Evolutionary conservation across 2,888 invertebrate species (phyloP).

Genomic region (Chloroclystis v-ata): DNA sequence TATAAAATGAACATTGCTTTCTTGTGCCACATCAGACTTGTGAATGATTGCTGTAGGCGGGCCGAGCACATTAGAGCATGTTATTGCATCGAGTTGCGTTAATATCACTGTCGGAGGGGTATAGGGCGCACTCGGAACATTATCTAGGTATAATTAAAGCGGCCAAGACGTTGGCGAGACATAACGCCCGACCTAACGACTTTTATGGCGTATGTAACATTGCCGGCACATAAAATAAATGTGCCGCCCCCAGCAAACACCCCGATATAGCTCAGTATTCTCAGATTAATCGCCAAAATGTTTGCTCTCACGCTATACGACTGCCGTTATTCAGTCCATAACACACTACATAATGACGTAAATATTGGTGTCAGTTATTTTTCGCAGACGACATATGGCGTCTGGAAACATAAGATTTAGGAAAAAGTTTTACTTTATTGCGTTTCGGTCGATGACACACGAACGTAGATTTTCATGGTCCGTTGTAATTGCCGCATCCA

Average conservation of each 20-base stretch:
- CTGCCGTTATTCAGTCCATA: conserved; percentile 52
- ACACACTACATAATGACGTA: conserved; percentile 53
- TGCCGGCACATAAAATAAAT: conserved; percentile 77
- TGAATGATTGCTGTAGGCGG: conserved; percentile 41
- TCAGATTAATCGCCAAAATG: conserved; percentile 74
- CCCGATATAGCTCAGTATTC: conserved; percentile 63
- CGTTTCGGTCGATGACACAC: neutral
- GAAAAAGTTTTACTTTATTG: conserved; percentile 3
- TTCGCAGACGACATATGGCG: conserved; percentile 31
- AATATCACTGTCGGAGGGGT: conserved; percentile 46
- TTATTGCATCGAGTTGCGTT: conserved; percentile 67
- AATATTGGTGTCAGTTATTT: conserved; percentile 49
- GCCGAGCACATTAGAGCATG: conserved; percentile 56
- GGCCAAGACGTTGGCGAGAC: conserved; percentile 75
- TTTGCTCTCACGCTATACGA: conserved; percentile 65
- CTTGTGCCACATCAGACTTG: conserved; percentile 29
- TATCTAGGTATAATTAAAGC: conserved; percentile 76
- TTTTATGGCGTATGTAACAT: conserved; percentile 78
- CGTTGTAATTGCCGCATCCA: conserved; percentile 3
- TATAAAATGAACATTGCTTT: conserved; percentile 31
- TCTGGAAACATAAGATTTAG: conserved; percentile 9
- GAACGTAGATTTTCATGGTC: neutral
- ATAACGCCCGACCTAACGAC: conserved; percentile 76
- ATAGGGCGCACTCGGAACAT: conserved; percentile 60
- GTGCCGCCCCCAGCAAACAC: conserved; percentile 66